Evolutionary conservation across 1,140 invertebrate genomes (phyloP).

Genomic region (Trichonephila clavipes): DNA sequence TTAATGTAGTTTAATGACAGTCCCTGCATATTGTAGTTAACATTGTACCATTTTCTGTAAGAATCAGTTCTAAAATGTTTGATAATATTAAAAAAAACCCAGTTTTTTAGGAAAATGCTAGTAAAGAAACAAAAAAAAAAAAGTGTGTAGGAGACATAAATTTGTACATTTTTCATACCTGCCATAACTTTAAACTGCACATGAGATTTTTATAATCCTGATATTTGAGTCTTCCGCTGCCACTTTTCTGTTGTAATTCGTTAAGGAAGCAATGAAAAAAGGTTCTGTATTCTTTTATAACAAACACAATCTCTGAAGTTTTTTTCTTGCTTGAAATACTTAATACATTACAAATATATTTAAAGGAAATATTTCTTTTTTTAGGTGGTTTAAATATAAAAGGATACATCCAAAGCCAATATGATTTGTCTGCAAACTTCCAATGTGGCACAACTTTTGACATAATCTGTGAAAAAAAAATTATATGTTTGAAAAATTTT

Average conservation of each 20-base stretch:
- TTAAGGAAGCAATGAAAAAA: not conserved
- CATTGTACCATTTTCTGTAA: too few relatives aligned
- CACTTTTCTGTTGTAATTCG: slow-evolving; percentile 84
- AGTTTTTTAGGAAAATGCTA: too few relatives aligned
- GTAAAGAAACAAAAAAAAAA: too few relatives aligned
- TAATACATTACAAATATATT: too few relatives aligned
- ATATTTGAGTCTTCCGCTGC: slow-evolving; percentile 90
- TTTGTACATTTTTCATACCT: slow-evolving; percentile 80
- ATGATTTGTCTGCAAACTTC: slow-evolving; percentile 95
- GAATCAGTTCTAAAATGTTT: too few relatives aligned
- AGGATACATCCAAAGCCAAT: slow-evolving; percentile 91
- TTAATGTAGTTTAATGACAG: too few relatives aligned
- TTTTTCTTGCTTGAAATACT: too few relatives aligned
- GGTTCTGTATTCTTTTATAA: not conserved
- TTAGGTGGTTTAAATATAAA: slow-evolving; percentile 76
- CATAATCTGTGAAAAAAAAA: slow-evolving; percentile 85
- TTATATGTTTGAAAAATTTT: not conserved
- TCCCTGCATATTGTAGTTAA: too few relatives aligned
- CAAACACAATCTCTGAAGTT: too few relatives aligned
- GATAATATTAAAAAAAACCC: too few relatives aligned
- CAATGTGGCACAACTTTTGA: slow-evolving; percentile 95
- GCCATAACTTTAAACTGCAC: slow-evolving; percentile 95
- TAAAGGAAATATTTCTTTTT: too few relatives aligned
- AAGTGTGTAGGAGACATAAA: too few relatives aligned
- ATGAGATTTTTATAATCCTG: slow-evolving; percentile 95